Evolutionary conservation across 2,888 invertebrate genomes (phyloP).

Genomic region (Heliconius charithonia): DNA sequence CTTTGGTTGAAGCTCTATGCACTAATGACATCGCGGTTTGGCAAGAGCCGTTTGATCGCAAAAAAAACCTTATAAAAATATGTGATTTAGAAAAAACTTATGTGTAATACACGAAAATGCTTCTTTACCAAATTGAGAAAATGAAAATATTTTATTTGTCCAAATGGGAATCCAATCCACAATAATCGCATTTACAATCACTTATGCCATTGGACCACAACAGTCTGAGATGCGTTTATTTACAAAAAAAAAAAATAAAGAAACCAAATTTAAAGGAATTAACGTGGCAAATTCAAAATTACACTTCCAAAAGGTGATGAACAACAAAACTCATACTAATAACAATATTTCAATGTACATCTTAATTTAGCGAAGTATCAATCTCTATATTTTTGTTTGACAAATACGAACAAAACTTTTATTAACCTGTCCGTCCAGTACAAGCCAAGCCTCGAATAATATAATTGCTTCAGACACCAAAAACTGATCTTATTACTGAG

Average conservation of each 20-base stretch:
- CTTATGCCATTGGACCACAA: neutral
- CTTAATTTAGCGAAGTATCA: conserved; percentile 26
- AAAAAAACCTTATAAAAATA: neutral
- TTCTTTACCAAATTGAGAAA: no score
- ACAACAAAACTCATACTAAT: conserved; percentile 7
- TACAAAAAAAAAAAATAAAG: neutral
- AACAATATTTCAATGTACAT: conserved; percentile 4
- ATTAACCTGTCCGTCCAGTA: conserved; percentile 36
- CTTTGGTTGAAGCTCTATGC: conserved; percentile 3
- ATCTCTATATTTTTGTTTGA: conserved; percentile 25
- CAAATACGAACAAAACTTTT: conserved; percentile 35
- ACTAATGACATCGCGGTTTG: conserved; percentile 17
- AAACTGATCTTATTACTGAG: conserved; percentile 17
- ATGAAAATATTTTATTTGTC: no score
- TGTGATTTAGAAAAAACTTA: no score
- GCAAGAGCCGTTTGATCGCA: neutral
- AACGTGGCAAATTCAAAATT: neutral
- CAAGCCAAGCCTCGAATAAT: conserved; percentile 4
- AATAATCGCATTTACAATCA: no score
- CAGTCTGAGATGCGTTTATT: no score
- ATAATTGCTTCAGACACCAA: neutral
- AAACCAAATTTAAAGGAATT: neutral
- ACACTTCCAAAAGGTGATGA: neutral
- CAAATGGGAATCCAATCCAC: no score
- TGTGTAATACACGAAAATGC: neutral